Percentiles rank a stretch among this genome's conserved stretches.
Evolutionary conservation across 2,888 invertebrate genomes (phyloP).

Genomic region (Aleiodes leptofemur): DNA sequence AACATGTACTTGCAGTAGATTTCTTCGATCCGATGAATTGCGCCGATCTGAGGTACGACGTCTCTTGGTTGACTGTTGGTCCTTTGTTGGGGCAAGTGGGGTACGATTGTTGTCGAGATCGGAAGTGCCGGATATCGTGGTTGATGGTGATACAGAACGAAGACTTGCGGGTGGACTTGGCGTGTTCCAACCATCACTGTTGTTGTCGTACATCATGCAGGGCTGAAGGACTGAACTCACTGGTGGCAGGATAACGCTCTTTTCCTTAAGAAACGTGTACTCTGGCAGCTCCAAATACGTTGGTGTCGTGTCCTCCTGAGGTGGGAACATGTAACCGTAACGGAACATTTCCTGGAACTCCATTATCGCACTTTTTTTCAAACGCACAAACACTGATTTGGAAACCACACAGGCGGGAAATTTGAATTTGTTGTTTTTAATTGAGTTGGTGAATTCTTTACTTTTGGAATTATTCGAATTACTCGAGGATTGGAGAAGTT

Average conservation of each 20-base stretch:
- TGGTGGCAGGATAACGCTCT: conserved; percentile 64
- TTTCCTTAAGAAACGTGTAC: conserved; percentile 65
- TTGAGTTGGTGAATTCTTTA: too few species aligned
- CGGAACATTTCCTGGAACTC: conserved; percentile 74
- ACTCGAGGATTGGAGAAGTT: too few species aligned
- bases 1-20: conserved; percentile 52
- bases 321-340: conserved; percentile 71
- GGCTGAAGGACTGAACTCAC: conserved; percentile 62
- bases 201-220: conserved; percentile 61
- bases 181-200: conserved; percentile 73
- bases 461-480: too few species aligned
- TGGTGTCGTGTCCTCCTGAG: conserved; percentile 66
- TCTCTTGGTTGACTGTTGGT: conserved; percentile 2
- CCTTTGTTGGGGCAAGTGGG: conserved; percentile 6
- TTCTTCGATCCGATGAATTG: conserved; percentile 29
- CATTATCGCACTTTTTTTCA: conserved; percentile 57
- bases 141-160: conserved; percentile 70
- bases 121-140: conserved; percentile 66
- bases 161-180: conserved; percentile 71
- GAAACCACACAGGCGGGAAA: conserved; percentile 1
- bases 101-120: conserved; percentile 62
- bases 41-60: conserved; percentile 30
- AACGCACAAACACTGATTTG: neutral
- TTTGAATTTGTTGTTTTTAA: conserved; percentile 1
- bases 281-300: conserved; percentile 68